Base-by-base conservation (phyloP, 2,888 invertebrate genomes). In the Aphrophora alni region DNA sequence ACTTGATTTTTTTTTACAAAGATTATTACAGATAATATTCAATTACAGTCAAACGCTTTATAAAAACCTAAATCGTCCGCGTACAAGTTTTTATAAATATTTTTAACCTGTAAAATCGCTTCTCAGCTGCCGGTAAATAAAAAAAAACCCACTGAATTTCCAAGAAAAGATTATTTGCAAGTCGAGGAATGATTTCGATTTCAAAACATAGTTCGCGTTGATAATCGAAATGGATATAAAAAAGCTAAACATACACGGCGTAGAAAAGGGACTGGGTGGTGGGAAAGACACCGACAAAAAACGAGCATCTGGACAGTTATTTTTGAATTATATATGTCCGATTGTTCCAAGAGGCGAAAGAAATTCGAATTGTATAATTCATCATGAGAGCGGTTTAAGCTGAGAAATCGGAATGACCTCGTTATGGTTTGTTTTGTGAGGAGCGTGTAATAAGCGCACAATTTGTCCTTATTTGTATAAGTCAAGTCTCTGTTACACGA, bases 311-410 rank as follows among this genome's bases (percentile, higher is more conserved):
- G 33, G 33, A 21, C 59, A 3, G 59, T 21, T 21, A 59, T 59
- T 59, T 59, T n/a, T 59, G 59, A 59, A 59, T 59, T 59, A 59
- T 59, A 59, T n/a, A 59, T 59, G 59, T 21, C 59, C 59, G 59
- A 59, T 59, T 59, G 59, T 59, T 59, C 21, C 3, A n/a, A 14
- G 14, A 44, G 44, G 44, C 44, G 44, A 44, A 44, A 44, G 44
- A 44, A 44, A 44, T 44, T 14, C 1, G 44, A 44, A 10, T 59
- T 59, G 59, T 59, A 59, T 59, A 59, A 59, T 59, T 59, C 59
- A 59, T 59, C 21, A 21, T n/a, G 21, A 33, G 33, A 3, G 33
- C 5, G 33, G 3, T 33, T n/a, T n/a, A n/a, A 21, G 21, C 21
- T 21, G 59, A 59, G 59, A n/a, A 59, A 17, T 44, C 17, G 59